Percentiles rank a stretch among this genome's conserved stretches.
Conservation (phyloP, 2,888 invertebrate genomes). For the Hyposoter didymator region DNA sequence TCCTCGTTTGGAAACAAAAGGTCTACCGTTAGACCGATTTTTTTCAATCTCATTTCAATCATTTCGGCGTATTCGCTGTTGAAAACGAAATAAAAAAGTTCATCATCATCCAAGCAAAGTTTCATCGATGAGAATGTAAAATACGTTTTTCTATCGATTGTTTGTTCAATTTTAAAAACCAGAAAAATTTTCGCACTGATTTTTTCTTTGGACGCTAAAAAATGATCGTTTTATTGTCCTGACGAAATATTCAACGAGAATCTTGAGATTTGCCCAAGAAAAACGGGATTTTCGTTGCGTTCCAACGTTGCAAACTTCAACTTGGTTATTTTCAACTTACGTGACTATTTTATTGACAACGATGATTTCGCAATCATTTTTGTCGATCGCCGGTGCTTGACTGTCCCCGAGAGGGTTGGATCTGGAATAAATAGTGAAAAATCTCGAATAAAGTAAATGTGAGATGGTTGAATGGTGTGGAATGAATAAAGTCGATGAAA, state of each 20-base stretch:
- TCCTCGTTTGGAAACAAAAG: conserved; percentile 96
- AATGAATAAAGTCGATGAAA: conserved; percentile 9
- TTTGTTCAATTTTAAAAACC: no score
- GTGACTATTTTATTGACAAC: conserved; percentile 92
- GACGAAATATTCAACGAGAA: no score
- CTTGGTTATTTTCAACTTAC: conserved; percentile 88
- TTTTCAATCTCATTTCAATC: conserved; percentile 92
- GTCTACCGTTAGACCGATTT: conserved; percentile 92
- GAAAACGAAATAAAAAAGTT: conserved; percentile 5
- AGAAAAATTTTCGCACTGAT: no score
- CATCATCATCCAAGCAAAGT: no score
- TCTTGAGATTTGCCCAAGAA: no score
- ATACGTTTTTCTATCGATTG: no score
- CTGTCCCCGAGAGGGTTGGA: conserved; percentile 75
- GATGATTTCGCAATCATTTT: conserved; percentile 96
- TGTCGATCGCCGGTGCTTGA: conserved; percentile 85
- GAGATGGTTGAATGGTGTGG: not conserved
- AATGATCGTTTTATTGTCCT: no score
- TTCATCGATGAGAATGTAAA: no score
- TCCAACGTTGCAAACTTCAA: no score
- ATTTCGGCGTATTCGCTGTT: conserved; percentile 94
- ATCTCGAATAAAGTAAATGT: not conserved
- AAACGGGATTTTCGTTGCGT: no score
- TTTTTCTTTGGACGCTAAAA: no score
- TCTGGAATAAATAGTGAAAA: conserved; percentile 54